Evolutionary conservation across 2,797 vertebrate genomes (phyloP).

Genomic region (Muscicapa striata): DNA sequence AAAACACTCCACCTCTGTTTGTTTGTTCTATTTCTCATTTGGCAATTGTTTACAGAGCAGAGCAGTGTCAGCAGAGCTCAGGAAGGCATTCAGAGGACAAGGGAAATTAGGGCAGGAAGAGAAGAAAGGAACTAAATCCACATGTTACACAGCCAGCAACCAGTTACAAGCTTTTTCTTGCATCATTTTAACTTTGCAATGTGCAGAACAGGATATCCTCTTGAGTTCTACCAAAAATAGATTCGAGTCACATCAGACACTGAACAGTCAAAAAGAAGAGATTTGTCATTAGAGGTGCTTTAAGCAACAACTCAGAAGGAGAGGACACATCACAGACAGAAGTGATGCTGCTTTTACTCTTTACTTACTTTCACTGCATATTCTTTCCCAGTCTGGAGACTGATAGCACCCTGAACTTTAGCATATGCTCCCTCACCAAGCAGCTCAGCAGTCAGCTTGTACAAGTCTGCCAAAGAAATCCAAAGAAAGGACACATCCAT

Average conservation of each 20-base stretch:
- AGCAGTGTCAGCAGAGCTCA: neutral
- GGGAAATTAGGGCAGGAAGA: neutral
- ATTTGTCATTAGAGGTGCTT: neutral
- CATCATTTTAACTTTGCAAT: neutral
- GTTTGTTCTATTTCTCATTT: neutral
- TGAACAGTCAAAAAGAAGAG: neutral
- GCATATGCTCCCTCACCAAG: slow-evolving; percentile 94
- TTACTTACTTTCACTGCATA: slow-evolving; percentile 91
- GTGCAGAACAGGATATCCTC: neutral
- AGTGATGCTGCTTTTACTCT: neutral
- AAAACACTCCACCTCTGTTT: neutral
- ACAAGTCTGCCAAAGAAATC: slow-evolving; percentile 82
- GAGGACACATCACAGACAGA: neutral
- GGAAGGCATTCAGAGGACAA: neutral
- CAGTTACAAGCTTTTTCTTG: neutral
- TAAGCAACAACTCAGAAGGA: neutral
- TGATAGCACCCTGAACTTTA: slow-evolving; percentile 94
- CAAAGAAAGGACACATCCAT: slow-evolving; percentile 29
- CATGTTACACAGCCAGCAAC: neutral
- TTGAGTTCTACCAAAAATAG: neutral
- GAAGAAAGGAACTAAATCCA: slow-evolving; percentile 4
- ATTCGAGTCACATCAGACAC: neutral
- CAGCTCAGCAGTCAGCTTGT: slow-evolving; percentile 91
- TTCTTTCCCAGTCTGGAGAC: slow-evolving; percentile 90
- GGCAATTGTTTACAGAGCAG: neutral